Evolutionary conservation across 2,888 invertebrate genomes (phyloP).

Genomic region (Tinea pellionella): DNA sequence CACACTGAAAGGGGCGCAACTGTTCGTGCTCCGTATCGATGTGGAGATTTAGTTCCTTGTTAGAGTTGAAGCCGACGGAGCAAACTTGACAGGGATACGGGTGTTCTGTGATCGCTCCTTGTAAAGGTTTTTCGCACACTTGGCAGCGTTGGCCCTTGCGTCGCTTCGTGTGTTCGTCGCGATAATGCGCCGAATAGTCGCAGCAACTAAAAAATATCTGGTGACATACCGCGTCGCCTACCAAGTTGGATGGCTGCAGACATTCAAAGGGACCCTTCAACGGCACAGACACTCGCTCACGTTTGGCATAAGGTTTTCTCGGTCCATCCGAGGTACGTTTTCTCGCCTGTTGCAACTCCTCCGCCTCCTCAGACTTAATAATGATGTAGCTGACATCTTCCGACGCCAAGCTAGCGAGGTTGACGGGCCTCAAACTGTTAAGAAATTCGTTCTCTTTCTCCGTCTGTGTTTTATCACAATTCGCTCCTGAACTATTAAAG

Average conservation of each 20-base stretch:
- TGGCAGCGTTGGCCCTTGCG: slow-evolving; percentile 48
- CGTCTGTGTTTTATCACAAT: neutral
- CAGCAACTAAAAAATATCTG: slow-evolving; percentile 64
- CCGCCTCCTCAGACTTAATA: slow-evolving; percentile 27
- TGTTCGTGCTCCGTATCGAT: slow-evolving; percentile 36
- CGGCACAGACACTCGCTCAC: slow-evolving; percentile 18
- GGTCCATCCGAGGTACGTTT: slow-evolving; percentile 19
- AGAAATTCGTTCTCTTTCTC: neutral
- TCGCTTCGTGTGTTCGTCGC: slow-evolving; percentile 48
- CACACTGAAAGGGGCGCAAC: slow-evolving; percentile 46
- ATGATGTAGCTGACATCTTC: slow-evolving; percentile 57
- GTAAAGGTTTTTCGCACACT: slow-evolving; percentile 44
- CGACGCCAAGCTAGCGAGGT: slow-evolving; percentile 25
- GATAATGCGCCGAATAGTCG: slow-evolving; percentile 47
- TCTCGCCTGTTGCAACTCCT: slow-evolving; percentile 13
- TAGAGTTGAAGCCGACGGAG: slow-evolving; percentile 32
- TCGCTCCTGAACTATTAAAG: neutral
- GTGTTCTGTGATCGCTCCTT: neutral
- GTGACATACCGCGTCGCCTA: slow-evolving; percentile 43
- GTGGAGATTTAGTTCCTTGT: slow-evolving; percentile 36
- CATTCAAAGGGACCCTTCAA: slow-evolving; percentile 61
- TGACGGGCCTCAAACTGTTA: neutral
- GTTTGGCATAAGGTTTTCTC: slow-evolving; percentile 21
- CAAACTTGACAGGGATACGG: slow-evolving; percentile 41
- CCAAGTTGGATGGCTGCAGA: slow-evolving; percentile 37